These are phyloP conservation scores for Agrochola lota DNA, from an alignment of 2,888 invertebrate species.

Conservation along the genomic window DNA sequence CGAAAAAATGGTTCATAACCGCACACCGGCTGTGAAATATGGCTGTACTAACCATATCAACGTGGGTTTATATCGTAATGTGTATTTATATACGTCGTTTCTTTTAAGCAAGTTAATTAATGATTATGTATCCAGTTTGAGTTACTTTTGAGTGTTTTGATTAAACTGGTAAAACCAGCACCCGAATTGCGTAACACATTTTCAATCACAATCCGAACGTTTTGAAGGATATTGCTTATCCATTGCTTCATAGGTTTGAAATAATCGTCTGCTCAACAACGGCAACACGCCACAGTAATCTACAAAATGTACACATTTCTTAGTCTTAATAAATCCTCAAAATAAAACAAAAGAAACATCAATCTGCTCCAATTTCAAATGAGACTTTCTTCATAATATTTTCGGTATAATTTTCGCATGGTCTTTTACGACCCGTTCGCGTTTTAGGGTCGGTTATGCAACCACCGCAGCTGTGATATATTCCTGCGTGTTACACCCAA, in stretches of 20 bases:
- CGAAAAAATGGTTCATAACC: constrained; percentile 51
- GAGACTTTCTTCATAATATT: constrained; percentile 31
- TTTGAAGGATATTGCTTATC: too few relatives aligned
- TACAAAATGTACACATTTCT: neutral
- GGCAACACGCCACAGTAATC: neutral
- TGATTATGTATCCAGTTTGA: neutral
- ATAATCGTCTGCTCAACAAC: too few relatives aligned
- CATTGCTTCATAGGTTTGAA: too few relatives aligned
- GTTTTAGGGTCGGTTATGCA: constrained; percentile 59
- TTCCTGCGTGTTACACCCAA: constrained; percentile 58
- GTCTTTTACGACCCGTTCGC: constrained; percentile 49
- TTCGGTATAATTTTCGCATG: constrained; percentile 51
- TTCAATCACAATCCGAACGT: too few relatives aligned
- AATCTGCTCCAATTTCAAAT: constrained; percentile 41
- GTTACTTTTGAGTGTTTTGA: neutral
- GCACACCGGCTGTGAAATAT: constrained; percentile 31
- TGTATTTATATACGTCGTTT: constrained; percentile 3
- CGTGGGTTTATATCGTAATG: constrained; percentile 2
- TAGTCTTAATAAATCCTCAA: constrained; percentile 4
- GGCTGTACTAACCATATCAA: constrained; percentile 12
- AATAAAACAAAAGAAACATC: constrained; percentile 40
- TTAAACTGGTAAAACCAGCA: neutral
- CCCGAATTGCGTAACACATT: too few relatives aligned
- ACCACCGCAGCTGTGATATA: constrained; percentile 59
- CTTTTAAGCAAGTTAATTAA: constrained; percentile 5